phyloP scores from a whole-genome alignment of 2,888 invertebrate species.

The Idaea aversata region DNA sequence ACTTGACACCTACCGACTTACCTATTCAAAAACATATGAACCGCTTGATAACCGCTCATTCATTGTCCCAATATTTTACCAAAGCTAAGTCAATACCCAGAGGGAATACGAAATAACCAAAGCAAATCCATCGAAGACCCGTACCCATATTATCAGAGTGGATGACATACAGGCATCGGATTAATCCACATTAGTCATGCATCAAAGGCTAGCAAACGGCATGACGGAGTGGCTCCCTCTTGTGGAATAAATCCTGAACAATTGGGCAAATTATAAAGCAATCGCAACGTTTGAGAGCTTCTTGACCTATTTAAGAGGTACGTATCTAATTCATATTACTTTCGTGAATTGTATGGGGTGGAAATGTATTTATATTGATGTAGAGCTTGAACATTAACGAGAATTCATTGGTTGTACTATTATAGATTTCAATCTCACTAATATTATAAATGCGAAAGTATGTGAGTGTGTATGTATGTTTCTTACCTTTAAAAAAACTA shows the following conservation, averaged over 20 bases:
- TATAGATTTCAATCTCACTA: too few species aligned
- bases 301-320: conserved; percentile 64
- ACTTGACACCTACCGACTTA: too few species aligned
- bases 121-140: conserved; percentile 53
- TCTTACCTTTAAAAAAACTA: too few species aligned
- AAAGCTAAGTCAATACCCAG: conserved; percentile 36
- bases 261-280: conserved; percentile 68
- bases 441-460: not conserved
- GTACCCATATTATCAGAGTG: conserved; percentile 64
- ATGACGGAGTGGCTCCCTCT: conserved; percentile 54
- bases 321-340: conserved; percentile 50
- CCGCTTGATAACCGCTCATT: not conserved
- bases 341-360: conserved; percentile 14
- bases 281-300: conserved; percentile 61
- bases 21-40: too few species aligned
- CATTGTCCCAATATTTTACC: conserved; percentile 32
- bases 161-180: conserved; percentile 71
- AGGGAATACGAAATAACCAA: conserved; percentile 41
- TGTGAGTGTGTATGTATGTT: too few species aligned
- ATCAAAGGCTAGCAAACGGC: conserved; percentile 61
- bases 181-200: conserved; percentile 76
- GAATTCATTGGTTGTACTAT: too few species aligned
- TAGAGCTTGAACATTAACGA: not conserved
- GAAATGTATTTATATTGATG: not conserved
- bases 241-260: conserved; percentile 63